Evolutionary conservation across 2,113 vertebrate genomes (phyloP).

Genomic region (Amazona guildingii): DNA sequence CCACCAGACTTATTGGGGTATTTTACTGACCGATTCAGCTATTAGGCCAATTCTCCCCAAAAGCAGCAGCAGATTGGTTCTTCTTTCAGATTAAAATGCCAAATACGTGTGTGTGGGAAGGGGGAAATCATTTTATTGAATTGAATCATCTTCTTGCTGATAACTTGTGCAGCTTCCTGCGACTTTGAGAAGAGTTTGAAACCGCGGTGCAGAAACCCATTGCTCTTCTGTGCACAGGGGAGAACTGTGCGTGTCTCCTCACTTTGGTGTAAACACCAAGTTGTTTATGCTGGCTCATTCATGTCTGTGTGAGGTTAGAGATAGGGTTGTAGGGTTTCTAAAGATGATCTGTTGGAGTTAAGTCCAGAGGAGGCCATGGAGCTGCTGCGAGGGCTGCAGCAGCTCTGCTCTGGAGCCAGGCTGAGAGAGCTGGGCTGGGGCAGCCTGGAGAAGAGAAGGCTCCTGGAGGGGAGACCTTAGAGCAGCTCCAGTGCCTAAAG

Average conservation of each 20-base stretch:
- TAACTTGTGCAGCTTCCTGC: not conserved
- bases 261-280: not conserved
- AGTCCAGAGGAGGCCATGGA: not conserved
- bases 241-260: not conserved
- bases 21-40: rapidly evolving
- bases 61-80: not conserved
- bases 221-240: not conserved
- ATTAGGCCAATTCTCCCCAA: not conserved
- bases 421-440: not conserved
- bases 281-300: rapidly evolving
- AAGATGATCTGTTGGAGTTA: not conserved
- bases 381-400: rapidly evolving
- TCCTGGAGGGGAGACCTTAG: no score
- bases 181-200: not conserved
- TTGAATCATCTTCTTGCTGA: not conserved
- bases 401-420: not conserved
- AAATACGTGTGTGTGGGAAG: not conserved
- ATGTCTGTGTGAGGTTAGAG: rapidly evolving
- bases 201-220: rapidly evolving
- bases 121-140: not conserved
- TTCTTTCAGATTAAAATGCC: not conserved
- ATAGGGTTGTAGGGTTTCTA: not conserved
- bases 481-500: no score
- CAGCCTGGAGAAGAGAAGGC: no score
- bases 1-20: not conserved